Percentiles rank a stretch among this genome's conserved stretches.
Evolutionary conservation across 2,797 vertebrate species (phyloP).

Genomic region (Sebastiscus albofasciatus): DNA sequence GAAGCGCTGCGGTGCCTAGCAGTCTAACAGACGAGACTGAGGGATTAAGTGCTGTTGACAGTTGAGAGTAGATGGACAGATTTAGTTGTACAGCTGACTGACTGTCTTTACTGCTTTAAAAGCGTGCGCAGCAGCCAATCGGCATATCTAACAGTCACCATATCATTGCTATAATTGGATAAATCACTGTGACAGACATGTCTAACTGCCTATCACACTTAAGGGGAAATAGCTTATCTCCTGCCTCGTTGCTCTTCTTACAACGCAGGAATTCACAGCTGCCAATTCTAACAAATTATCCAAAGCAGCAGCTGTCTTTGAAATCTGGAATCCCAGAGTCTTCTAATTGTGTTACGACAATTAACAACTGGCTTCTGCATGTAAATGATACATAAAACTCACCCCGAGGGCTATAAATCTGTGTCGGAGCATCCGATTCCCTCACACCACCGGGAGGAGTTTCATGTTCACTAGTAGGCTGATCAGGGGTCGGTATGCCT

Average conservation of each 20-base stretch:
- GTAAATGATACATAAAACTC: constrained; percentile 2
- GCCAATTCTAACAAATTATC: constrained; percentile 40
- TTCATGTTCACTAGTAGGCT: constrained; percentile 24
- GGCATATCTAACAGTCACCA: constrained; percentile 4
- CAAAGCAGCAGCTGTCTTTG: constrained; percentile 16
- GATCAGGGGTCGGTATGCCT: constrained; percentile 24
- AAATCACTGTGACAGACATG: constrained; percentile 46
- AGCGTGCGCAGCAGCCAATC: constrained; percentile 22
- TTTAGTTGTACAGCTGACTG: constrained; percentile 32
- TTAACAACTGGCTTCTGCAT: constrained; percentile 29
- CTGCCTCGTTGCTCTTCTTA: constrained; percentile 1
- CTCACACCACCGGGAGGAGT: neutral
- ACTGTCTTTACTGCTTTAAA: constrained; percentile 41
- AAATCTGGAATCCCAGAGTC: constrained; percentile 5
- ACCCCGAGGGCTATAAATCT: constrained; percentile 19
- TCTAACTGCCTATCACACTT: constrained; percentile 24
- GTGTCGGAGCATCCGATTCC: constrained; percentile 12
- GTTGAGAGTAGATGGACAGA: constrained; percentile 20
- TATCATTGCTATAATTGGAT: constrained; percentile 38
- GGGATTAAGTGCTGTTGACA: constrained; percentile 40
- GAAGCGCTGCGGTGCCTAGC: neutral
- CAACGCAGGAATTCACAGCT: constrained; percentile 24
- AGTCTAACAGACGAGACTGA: neutral
- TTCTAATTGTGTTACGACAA: constrained; percentile 23
- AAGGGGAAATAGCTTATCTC: constrained; percentile 14